A percentile compares a stretch with the other conserved stretches of the same genome.
Conservation (phyloP, 2,888 invertebrate genomes). For the Papilio protenor region DNA sequence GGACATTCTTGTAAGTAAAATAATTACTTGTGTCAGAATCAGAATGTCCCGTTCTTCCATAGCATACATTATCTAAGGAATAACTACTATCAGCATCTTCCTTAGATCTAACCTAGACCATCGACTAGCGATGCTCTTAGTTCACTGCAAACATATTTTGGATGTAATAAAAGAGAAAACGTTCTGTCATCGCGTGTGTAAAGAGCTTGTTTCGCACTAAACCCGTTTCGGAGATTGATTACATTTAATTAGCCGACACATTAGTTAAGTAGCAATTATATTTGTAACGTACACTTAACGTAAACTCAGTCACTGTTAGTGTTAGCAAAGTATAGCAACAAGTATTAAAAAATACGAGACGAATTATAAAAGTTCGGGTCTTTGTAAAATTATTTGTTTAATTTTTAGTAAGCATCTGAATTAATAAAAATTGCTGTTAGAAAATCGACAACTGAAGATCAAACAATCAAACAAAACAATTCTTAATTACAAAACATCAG, state of each 20-base stretch:
- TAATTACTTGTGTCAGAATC: no score
- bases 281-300: neutral
- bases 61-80: no score
- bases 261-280: slow-evolving; percentile 22
- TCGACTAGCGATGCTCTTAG: no score
- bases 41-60: no score
- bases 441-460: neutral
- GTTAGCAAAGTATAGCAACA: neutral
- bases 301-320: neutral
- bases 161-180: slow-evolving; percentile 34
- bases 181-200: slow-evolving; percentile 38
- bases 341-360: neutral
- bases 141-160: neutral
- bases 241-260: slow-evolving; percentile 36
- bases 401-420: neutral
- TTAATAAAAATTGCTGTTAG: neutral
- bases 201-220: slow-evolving; percentile 5
- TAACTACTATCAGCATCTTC: no score
- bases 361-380: neutral
- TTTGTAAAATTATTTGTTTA: neutral
- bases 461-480: neutral
- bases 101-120: no score
- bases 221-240: slow-evolving; percentile 35
- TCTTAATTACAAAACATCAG: neutral
- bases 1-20: no score